phyloP scores from a whole-genome alignment of 2,113 vertebrate species.

The Coryphaenoides rupestris region DNA sequence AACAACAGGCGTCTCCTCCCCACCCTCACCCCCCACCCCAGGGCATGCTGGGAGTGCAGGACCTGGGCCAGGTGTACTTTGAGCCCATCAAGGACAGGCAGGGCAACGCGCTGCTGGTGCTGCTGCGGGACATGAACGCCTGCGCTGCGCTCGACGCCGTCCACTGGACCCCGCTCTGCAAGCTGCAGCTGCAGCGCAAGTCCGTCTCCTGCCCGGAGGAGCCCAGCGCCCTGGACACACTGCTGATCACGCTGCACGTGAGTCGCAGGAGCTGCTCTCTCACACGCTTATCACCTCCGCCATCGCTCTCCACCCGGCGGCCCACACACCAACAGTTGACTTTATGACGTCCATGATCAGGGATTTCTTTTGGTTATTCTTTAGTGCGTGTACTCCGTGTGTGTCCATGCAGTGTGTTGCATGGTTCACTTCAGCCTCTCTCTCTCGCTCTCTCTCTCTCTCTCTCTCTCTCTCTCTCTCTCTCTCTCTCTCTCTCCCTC shows the following conservation, averaged over 20 bases:
- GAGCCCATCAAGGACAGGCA: constrained; percentile 89
- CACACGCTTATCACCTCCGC: too few relatives aligned
- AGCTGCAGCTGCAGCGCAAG: constrained; percentile 85
- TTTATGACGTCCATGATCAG: too few relatives aligned
- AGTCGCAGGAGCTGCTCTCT: constrained; percentile 35
- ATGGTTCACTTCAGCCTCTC: too few relatives aligned
- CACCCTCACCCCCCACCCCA: constrained; percentile 53
- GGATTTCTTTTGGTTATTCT: too few relatives aligned
- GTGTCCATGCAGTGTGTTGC: too few relatives aligned
- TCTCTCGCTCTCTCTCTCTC: too few relatives aligned
- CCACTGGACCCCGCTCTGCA: constrained; percentile 82
- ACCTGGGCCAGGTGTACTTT: constrained; percentile 85
- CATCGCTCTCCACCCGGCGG: too few relatives aligned
- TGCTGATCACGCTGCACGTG: constrained; percentile 84
- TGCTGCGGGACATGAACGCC: constrained; percentile 81
- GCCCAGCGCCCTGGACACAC: constrained; percentile 81
- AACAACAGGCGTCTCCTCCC: background rate
- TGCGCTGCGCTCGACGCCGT: constrained; percentile 77
- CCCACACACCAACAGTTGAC: too few relatives aligned
- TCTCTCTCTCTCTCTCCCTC: too few relatives aligned
- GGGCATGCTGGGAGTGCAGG: constrained; percentile 84
- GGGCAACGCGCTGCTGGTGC: constrained; percentile 85
- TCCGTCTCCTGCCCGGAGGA: constrained; percentile 84
- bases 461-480: too few relatives aligned
- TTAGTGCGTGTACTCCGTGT: too few relatives aligned